Evolutionary conservation across 2,888 invertebrate species (phyloP).

Genomic region (Teleiodes luculella): DNA sequence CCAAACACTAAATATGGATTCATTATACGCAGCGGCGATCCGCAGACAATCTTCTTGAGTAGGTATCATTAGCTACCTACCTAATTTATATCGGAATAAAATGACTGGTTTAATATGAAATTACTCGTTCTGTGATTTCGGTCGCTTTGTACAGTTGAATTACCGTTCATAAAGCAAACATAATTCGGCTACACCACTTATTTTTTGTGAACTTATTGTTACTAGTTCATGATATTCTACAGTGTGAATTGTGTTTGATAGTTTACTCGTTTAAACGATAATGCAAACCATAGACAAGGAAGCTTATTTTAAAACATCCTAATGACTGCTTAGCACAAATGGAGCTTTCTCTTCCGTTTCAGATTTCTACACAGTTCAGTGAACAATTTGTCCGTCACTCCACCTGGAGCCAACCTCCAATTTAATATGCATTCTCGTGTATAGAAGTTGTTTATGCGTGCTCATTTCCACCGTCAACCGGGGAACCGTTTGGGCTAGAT

Average conservation of each 20-base stretch:
- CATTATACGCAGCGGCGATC: constrained; percentile 70
- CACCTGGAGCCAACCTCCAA: constrained; percentile 43
- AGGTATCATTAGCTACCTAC: constrained; percentile 71
- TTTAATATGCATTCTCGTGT: constrained; percentile 58
- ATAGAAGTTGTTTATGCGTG: constrained; percentile 68
- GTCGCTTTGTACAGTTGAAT: constrained; percentile 40
- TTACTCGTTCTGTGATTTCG: constrained; percentile 64
- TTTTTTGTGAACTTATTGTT: neutral
- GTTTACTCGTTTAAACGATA: no score
- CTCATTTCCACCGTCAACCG: constrained; percentile 68
- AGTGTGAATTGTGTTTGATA: no score
- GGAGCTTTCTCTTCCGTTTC: neutral
- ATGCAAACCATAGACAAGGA: no score
- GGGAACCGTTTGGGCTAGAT: constrained; percentile 74
- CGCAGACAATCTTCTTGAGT: constrained; percentile 72
- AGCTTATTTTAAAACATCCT: no score
- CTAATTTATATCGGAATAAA: constrained; percentile 65
- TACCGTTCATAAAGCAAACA: constrained; percentile 15
- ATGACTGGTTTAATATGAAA: constrained; percentile 67
- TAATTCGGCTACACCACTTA: neutral
- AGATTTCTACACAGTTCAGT: constrained; percentile 18
- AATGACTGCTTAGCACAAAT: no score
- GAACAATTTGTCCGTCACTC: constrained; percentile 31
- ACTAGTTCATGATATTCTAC: no score
- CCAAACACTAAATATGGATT: constrained; percentile 72